A percentile compares a stretch with the other conserved stretches of the same genome.
Evolutionary conservation across 2,888 invertebrate genomes (phyloP).

Genomic region (Drosophila prostipennis): DNA sequence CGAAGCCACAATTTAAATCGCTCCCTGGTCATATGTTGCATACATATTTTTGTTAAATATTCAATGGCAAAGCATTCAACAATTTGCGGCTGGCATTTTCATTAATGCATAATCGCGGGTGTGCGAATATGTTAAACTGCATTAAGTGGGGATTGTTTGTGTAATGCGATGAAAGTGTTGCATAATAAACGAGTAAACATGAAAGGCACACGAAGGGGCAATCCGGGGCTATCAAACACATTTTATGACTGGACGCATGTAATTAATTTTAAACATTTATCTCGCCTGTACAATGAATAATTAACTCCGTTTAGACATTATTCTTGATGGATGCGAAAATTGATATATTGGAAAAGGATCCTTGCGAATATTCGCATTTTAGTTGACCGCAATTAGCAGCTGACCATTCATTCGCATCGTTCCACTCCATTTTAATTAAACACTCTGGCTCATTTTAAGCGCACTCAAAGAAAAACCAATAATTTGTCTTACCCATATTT

Average conservation of each 20-base stretch:
- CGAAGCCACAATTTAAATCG: neutral
- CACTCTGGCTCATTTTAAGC: constrained; percentile 60
- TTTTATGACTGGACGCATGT: constrained; percentile 28
- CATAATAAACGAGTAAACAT: constrained; percentile 52
- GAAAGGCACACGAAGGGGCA: neutral
- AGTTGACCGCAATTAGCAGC: constrained; percentile 51
- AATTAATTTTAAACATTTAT: constrained; percentile 45
- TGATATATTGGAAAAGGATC: neutral
- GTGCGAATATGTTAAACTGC: constrained; percentile 50
- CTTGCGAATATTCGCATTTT: constrained; percentile 41
- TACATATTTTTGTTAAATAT: constrained; percentile 3
- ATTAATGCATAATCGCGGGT: constrained; percentile 59
- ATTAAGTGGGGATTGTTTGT: constrained; percentile 49
- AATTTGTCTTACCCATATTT: constrained; percentile 74
- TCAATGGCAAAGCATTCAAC: constrained; percentile 36
- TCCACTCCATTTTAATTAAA: constrained; percentile 71
- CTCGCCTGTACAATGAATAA: constrained; percentile 27
- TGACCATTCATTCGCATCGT: constrained; percentile 68
- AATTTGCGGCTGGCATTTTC: constrained; percentile 55
- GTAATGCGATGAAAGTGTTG: constrained; percentile 64
- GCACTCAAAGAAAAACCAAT: constrained; percentile 73
- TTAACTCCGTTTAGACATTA: constrained; percentile 17
- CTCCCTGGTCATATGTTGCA: neutral
- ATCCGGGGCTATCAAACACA: constrained; percentile 27
- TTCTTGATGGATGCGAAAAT: neutral